These are phyloP conservation scores for Percina caprodes DNA, from an alignment of 2,113 vertebrate genomes.

Conservation along the genomic window DNA sequence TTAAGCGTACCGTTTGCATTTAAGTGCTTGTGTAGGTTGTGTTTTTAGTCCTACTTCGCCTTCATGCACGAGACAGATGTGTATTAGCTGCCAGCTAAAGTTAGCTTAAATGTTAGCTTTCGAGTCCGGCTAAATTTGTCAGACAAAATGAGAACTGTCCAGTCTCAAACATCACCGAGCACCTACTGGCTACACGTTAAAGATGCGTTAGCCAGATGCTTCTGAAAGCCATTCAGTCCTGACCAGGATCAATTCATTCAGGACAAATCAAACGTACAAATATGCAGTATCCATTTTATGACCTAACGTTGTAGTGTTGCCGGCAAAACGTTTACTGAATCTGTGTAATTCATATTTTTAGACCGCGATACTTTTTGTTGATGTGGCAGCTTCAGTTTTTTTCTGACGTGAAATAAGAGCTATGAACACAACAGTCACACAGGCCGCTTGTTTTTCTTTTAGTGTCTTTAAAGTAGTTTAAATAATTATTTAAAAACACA, in stretches of 20 bases:
- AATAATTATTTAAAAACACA: no score
- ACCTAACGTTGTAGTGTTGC: neutral
- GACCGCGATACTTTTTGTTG: neutral
- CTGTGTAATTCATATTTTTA: neutral
- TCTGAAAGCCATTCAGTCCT: neutral
- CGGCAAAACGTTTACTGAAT: neutral
- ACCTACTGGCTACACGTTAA: neutral
- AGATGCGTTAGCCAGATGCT: neutral
- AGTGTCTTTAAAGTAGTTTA: neutral
- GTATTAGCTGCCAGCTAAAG: slow-evolving; percentile 43
- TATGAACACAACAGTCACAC: slow-evolving; percentile 4
- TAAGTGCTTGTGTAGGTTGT: neutral
- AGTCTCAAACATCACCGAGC: no score
- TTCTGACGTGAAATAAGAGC: neutral
- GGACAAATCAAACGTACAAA: neutral
- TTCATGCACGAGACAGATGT: neutral
- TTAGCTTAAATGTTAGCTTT: slow-evolving; percentile 52
- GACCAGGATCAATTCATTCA: neutral
- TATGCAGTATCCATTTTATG: neutral
- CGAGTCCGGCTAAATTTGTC: neutral
- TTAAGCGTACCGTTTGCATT: slow-evolving; percentile 9
- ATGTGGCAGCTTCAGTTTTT: slow-evolving; percentile 30
- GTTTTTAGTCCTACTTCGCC: neutral
- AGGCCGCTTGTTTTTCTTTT: no score
- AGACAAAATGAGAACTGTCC: slow-evolving; percentile 38